A percentile compares a stretch with the other conserved stretches of the same genome.
Evolutionary conservation across 2,888 invertebrate genomes (phyloP).

Genomic region (Drosophila longiperda): DNA sequence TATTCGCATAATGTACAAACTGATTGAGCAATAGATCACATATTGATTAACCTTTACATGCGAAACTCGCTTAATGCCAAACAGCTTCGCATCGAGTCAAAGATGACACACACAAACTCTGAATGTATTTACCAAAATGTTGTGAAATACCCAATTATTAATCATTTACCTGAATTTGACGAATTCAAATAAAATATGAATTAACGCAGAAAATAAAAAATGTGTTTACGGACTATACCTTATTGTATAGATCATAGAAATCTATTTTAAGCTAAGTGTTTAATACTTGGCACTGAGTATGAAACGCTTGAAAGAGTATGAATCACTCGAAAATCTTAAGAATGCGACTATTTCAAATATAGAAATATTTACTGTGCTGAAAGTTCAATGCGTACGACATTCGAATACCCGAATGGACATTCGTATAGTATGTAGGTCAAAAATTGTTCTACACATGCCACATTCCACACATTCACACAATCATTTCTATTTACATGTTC

Average conservation of each 20-base stretch:
- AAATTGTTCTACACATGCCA: conserved; percentile 50
- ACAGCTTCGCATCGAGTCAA: conserved; percentile 6
- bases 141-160: background rate
- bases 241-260: background rate
- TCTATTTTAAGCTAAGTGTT: conserved; percentile 6
- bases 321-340: conserved; percentile 21
- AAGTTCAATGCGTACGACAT: conserved; percentile 23
- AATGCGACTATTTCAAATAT: conserved; percentile 11
- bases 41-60: conserved; percentile 33
- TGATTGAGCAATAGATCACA: conserved; percentile 43
- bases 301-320: conserved; percentile 26
- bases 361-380: conserved; percentile 1
- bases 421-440: conserved; percentile 66
- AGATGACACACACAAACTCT: background rate
- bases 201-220: background rate
- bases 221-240: background rate
- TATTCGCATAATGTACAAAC: conserved; percentile 11
- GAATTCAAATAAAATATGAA: background rate
- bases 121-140: background rate
- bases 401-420: conserved; percentile 23
- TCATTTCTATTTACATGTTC: conserved; percentile 64
- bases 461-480: conserved; percentile 42
- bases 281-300: conserved; percentile 27
- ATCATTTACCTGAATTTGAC: background rate
- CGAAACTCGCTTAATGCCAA: conserved; percentile 40